Evolutionary conservation across 1,140 invertebrate species (phyloP).

Genomic region (Meteorus sp.): DNA sequence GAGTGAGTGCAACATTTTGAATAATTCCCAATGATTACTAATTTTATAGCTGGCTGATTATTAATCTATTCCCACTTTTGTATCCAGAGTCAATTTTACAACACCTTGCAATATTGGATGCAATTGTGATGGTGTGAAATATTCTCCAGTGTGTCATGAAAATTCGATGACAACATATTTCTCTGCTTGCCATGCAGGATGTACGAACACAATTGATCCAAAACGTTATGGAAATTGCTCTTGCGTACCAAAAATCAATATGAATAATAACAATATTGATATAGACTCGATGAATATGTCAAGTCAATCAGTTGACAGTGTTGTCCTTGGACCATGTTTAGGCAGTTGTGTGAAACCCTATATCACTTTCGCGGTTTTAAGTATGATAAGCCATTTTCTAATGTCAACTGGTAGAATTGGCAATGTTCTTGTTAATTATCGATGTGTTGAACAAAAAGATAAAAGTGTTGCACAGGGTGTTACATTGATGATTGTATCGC

Average conservation of each 20-base stretch:
- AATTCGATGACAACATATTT: slow-evolving; percentile 61
- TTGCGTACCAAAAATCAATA: slow-evolving; percentile 34
- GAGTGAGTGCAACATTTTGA: too few relatives aligned
- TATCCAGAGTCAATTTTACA: slow-evolving; percentile 60
- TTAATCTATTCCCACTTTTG: neutral
- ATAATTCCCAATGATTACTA: neutral
- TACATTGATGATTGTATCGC: slow-evolving; percentile 64
- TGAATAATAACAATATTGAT: too few relatives aligned
- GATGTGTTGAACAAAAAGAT: slow-evolving; percentile 64
- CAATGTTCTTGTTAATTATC: slow-evolving; percentile 65
- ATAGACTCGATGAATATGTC: neutral
- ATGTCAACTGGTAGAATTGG: slow-evolving; percentile 65
- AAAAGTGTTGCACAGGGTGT: slow-evolving; percentile 70
- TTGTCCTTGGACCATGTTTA: slow-evolving; percentile 56
- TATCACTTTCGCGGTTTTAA: slow-evolving; percentile 56
- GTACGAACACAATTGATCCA: slow-evolving; percentile 45
- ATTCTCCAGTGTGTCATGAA: slow-evolving; percentile 64
- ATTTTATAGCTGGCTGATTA: neutral
- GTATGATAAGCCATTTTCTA: slow-evolving; percentile 60
- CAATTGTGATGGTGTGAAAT: slow-evolving; percentile 60
- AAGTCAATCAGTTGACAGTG: neutral
- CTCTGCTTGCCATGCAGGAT: slow-evolving; percentile 68
- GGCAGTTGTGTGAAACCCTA: slow-evolving; percentile 58
- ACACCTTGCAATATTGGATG: slow-evolving; percentile 61
- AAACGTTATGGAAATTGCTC: slow-evolving; percentile 50